These are phyloP conservation scores for Lepus townsendii DNA, from an alignment of 2,797 vertebrate species.

Conservation along the genomic window DNA sequence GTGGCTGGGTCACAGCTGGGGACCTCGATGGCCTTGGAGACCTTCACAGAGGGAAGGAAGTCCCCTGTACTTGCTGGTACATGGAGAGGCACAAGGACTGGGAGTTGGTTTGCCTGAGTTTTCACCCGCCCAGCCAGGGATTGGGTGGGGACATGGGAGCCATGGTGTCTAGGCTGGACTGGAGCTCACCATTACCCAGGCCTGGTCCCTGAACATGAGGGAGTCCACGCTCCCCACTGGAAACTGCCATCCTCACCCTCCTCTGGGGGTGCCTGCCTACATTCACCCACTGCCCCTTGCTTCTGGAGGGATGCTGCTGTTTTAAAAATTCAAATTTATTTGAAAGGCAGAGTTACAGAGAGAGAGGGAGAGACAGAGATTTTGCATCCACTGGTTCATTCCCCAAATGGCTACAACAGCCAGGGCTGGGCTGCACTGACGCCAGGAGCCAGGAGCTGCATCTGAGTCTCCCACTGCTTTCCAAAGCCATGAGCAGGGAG, in stretches of 20 bases:
- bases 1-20: not conserved
- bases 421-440: too few relatives aligned
- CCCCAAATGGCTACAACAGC: too few relatives aligned
- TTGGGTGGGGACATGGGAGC: not conserved
- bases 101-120: not conserved
- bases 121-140: not conserved
- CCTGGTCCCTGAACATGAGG: too few relatives aligned
- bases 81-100: not conserved
- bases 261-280: not conserved
- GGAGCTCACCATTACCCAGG: rapidly evolving
- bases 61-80: rapidly evolving
- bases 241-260: not conserved
- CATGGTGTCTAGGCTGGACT: not conserved
- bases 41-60: not conserved
- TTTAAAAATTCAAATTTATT: too few relatives aligned
- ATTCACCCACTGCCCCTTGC: not conserved
- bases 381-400: too few relatives aligned
- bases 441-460: too few relatives aligned
- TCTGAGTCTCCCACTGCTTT: too few relatives aligned
- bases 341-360: too few relatives aligned
- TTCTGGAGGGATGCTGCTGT: not conserved
- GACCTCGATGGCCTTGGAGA: not conserved
- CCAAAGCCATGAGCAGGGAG: too few relatives aligned
- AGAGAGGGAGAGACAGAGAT: too few relatives aligned
- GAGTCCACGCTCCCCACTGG: not conserved